Evolutionary conservation across 2,113 vertebrate genomes (phyloP).

Genomic region (Bos taurus): DNA sequence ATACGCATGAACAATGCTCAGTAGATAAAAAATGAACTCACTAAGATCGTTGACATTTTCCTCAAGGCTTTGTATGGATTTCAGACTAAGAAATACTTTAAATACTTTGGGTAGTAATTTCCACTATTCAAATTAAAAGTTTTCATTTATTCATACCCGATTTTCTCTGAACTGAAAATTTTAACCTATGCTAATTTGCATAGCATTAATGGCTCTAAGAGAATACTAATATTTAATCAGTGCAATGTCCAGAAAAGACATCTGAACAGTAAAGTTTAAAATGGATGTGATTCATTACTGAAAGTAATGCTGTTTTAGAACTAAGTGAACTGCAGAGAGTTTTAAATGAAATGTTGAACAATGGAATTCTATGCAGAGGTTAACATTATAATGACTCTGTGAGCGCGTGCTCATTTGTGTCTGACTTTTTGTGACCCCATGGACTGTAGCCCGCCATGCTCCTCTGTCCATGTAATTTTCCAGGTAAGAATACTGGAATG

Average conservation of each 20-base stretch:
- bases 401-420: background rate
- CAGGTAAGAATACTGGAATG: background rate
- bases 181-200: background rate
- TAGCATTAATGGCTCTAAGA: background rate
- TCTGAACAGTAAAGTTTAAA: constrained; percentile 3
- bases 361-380: background rate
- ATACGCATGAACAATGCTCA: background rate
- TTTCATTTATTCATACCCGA: background rate
- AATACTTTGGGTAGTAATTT: background rate
- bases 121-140: background rate
- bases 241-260: background rate
- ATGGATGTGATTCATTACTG: background rate
- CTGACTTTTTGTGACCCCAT: background rate
- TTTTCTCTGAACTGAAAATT: background rate
- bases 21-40: background rate
- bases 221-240: constrained; percentile 8
- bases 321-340: background rate
- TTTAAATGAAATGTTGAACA: background rate
- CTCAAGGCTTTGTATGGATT: background rate
- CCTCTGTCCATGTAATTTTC: background rate
- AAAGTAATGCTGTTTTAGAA: background rate
- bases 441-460: background rate
- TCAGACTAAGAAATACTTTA: background rate
- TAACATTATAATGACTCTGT: background rate
- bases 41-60: background rate